Evolutionary conservation across 2,113 vertebrate genomes (phyloP).

Genomic region (Melozone crissalis): DNA sequence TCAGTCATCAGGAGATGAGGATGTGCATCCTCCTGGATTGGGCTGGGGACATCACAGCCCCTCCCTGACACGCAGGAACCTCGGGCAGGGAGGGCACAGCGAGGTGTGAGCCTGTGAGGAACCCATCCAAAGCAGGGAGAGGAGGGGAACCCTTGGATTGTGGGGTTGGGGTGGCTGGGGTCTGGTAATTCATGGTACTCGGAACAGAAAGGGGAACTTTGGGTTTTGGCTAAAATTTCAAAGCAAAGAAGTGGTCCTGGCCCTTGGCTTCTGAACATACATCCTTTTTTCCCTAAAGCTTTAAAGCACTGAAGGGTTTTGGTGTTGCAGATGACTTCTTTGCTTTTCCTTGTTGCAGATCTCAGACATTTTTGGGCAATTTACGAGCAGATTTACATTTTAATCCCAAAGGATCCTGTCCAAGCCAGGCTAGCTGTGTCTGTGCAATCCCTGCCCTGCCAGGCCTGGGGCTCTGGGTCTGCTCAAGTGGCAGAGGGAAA

Average conservation of each 20-base stretch:
- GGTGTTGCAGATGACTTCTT: neutral
- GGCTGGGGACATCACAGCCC: neutral
- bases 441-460: neutral
- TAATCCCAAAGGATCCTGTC: neutral
- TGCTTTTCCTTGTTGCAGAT: neutral
- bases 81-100: neutral
- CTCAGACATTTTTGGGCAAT: accelerated
- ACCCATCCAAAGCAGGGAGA: neutral
- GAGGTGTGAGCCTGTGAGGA: neutral
- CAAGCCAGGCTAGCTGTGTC: neutral
- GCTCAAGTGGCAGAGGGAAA: neutral
- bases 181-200: neutral
- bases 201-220: neutral
- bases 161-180: neutral
- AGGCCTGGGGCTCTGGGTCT: neutral
- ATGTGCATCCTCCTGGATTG: neutral
- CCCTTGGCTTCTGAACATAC: neutral
- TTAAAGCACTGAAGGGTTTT: neutral
- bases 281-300: neutral
- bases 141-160: neutral
- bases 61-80: neutral
- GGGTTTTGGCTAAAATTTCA: neutral
- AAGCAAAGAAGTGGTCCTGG: neutral
- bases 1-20: neutral
- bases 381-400: neutral